phyloP scores from a whole-genome alignment of 1,140 invertebrate genomes.

The Zaprionus capensis region DNA sequence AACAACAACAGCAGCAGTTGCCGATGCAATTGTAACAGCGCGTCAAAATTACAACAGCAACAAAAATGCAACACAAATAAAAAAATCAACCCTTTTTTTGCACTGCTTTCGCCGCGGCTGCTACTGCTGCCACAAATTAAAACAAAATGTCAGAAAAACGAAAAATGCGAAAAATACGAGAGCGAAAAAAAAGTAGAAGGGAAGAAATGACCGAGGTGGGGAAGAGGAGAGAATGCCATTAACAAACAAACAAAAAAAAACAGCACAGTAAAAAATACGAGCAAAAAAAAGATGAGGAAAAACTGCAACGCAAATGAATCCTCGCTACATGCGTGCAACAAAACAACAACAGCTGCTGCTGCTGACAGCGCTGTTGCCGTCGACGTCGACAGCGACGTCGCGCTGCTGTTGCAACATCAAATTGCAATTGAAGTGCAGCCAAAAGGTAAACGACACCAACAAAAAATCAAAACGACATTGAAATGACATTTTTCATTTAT shows the following conservation, averaged over 20 bases:
- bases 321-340: slow-evolving; percentile 74
- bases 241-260: slow-evolving; percentile 35
- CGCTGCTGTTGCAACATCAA: slow-evolving; percentile 67
- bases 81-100: slow-evolving; percentile 75
- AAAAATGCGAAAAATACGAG: slow-evolving; percentile 41
- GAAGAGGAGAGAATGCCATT: slow-evolving; percentile 26
- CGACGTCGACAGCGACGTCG: slow-evolving; percentile 12
- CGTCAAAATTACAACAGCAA: slow-evolving; percentile 69
- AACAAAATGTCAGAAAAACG: slow-evolving; percentile 80
- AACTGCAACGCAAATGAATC: slow-evolving; percentile 71
- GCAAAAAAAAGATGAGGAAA: slow-evolving; percentile 9
- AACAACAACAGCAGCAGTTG: slow-evolving; percentile 30
- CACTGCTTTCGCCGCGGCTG: slow-evolving; percentile 34
- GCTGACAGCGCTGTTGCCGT: slow-evolving; percentile 36
- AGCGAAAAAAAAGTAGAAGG: slow-evolving; percentile 23
- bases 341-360: slow-evolving; percentile 42
- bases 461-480: slow-evolving; percentile 77
- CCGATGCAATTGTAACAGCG: slow-evolving; percentile 65
- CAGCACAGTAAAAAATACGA: slow-evolving; percentile 18
- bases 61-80: slow-evolving; percentile 50
- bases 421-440: slow-evolving; percentile 81
- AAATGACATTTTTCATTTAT: slow-evolving; percentile 82
- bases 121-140: slow-evolving; percentile 76
- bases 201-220: not conserved
- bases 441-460: slow-evolving; percentile 82